Evolutionary conservation across 2,888 invertebrate species (phyloP), one percentile per base, ranked within the genome.

Genomic region (Sarcophaga rosellei): DNA sequence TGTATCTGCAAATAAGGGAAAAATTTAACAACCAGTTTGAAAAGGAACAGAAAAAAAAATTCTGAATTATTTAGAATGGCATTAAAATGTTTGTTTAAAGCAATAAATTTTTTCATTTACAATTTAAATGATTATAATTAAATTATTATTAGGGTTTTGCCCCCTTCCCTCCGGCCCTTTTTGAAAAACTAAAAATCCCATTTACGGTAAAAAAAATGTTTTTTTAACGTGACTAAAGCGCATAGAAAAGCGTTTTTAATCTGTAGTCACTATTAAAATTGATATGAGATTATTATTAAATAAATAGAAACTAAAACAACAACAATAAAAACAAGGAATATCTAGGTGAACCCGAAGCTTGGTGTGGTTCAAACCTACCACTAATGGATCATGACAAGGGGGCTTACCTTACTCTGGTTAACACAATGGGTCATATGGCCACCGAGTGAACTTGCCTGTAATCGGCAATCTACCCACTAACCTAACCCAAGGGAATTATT

Each of bases 131-230:
- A 35, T 35, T 35, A 35, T 70, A 79, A 80, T 63, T 76, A 59
- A 79, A 69, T 65, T 23, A 66, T 70, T 65, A 80, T 63, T 62
- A 44, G 72, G 78, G 21, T 53, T 78, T 79, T 79, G 6, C 23
- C 62, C 44, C 53, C n/a, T n/a, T 23, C 15, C 45, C 35, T 35
- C 8, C 1, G 6, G 10, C 35, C 35, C 0, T 35, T 35, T 10
- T 10, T 35, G 35, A 35, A 35, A 35, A 35, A 8, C 35, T 35
- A 35, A 8, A 35, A 35, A 35, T 35, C 35, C 10, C 35, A 35
- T 10, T 35, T 35, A 10, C 35, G 35, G 35, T 10, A 10, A 35
- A 35, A 35, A 20, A 70, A 57, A 57, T 63, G 25, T 23, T 15
- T 35, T 10, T 35, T 20, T 73, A 3, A 5, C 21, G 57, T 72